phyloP scores from a whole-genome alignment of 2,113 vertebrate species.

The Seriola dumerili region DNA sequence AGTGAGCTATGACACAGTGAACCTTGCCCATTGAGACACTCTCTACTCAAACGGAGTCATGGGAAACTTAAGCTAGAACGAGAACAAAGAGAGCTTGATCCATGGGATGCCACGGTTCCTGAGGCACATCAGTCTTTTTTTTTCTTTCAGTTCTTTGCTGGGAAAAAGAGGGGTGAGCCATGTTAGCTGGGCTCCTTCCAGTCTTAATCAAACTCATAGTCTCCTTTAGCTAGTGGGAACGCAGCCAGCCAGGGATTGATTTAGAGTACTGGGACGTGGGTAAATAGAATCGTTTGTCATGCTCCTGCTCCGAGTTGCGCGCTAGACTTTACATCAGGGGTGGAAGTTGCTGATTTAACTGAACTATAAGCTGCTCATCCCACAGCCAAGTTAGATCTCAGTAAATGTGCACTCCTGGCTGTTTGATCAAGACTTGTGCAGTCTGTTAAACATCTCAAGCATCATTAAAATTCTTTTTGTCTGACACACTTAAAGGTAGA shows the following conservation, averaged over 20 bases:
- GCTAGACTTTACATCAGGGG: conserved; percentile 66
- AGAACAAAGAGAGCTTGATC: conserved; percentile 83
- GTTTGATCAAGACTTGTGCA: conserved; percentile 42
- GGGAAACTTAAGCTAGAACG: conserved; percentile 79
- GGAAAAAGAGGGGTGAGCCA: conserved; percentile 72
- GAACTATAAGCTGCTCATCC: conserved; percentile 62
- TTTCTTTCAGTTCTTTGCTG: conserved; percentile 60
- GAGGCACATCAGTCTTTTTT: conserved; percentile 75
- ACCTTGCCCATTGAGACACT: conserved; percentile 77
- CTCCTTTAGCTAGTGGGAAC: conserved; percentile 77
- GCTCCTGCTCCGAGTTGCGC: conserved; percentile 54
- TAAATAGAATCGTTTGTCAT: conserved; percentile 83
- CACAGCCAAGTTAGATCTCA: conserved; percentile 48
- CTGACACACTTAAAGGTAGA: not conserved
- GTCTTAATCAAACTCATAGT: conserved; percentile 78
- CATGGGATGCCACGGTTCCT: conserved; percentile 79
- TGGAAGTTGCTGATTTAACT: conserved; percentile 75
- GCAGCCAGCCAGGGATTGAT: conserved; percentile 78
- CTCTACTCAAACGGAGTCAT: conserved; percentile 80
- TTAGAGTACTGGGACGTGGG: conserved; percentile 74
- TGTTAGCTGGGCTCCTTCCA: conserved; percentile 75
- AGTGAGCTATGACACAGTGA: conserved; percentile 73
- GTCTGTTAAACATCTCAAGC: conserved; percentile 35
- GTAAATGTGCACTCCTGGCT: conserved; percentile 52
- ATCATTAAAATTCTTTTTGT: conserved; percentile 9